Conservation (phyloP, 2,888 invertebrate species). For the Himalopsyche kuldschensis region DNA sequence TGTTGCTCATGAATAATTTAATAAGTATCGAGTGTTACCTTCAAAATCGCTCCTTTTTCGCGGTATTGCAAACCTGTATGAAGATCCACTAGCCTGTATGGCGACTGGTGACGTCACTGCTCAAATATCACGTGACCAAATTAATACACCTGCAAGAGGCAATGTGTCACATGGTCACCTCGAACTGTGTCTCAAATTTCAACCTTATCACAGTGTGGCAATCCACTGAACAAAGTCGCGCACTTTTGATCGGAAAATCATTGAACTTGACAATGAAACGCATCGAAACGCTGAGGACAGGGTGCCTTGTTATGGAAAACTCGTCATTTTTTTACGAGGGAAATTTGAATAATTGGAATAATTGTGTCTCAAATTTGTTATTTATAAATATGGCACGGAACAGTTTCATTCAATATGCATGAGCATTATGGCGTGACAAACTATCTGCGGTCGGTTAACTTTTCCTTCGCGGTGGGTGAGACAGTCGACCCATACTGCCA, state of each 20-base stretch:
- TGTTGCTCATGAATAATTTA: not conserved
- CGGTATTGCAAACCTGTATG: not conserved
- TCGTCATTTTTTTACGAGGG: not conserved
- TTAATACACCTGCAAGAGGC: not conserved
- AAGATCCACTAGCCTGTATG: not conserved
- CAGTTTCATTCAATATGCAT: too few species aligned
- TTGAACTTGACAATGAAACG: not conserved
- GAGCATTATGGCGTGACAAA: too few species aligned
- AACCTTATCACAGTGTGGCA: not conserved
- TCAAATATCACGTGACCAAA: not conserved
- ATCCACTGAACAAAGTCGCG: not conserved
- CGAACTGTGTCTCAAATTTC: not conserved
- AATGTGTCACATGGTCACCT: not conserved
- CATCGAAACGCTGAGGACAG: not conserved
- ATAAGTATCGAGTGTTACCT: too few species aligned
- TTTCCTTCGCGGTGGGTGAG: too few species aligned
- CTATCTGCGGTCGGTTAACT: too few species aligned
- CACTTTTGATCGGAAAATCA: not conserved
- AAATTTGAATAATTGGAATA: not conserved
- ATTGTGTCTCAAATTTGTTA: too few species aligned
- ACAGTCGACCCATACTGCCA: too few species aligned
- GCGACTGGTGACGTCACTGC: not conserved
- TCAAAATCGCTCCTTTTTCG: not conserved
- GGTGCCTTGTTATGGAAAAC: not conserved
- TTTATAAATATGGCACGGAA: too few species aligned